A percentile compares a stretch with the other conserved stretches of the same genome.
Conservation (phyloP, 2,113 vertebrate species). For the Stegastes partitus region DNA sequence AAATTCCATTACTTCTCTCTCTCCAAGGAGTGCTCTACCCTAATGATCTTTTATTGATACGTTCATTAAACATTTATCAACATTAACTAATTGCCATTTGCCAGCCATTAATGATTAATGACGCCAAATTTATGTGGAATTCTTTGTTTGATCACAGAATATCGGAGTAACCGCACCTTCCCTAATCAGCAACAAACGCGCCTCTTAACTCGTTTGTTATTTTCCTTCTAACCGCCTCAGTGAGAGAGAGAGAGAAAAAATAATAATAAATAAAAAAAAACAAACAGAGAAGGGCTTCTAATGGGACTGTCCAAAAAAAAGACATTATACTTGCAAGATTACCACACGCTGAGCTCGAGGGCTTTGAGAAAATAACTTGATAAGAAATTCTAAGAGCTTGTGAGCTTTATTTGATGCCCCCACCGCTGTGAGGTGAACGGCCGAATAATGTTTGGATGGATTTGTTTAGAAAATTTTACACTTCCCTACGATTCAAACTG, state of each 20-base stretch:
- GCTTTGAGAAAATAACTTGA: conserved; percentile 36
- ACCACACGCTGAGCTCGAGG: conserved; percentile 27
- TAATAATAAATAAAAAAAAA: too few relatives aligned
- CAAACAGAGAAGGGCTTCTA: not conserved
- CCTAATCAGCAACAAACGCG: conserved; percentile 23
- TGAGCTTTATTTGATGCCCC: conserved; percentile 24
- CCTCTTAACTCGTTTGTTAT: not conserved
- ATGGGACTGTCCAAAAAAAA: conserved; percentile 30
- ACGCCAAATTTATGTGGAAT: conserved; percentile 50
- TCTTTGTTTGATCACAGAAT: conserved; percentile 48
- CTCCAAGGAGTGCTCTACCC: conserved; percentile 41
- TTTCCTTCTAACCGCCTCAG: not conserved
- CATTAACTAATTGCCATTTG: conserved; percentile 71
- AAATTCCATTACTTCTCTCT: conserved; percentile 43
- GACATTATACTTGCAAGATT: conserved; percentile 32
- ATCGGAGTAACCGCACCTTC: conserved; percentile 16
- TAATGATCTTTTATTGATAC: conserved; percentile 75
- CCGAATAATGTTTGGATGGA: conserved; percentile 42
- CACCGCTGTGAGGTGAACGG: conserved; percentile 33
- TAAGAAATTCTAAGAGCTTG: conserved; percentile 27
- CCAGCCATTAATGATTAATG: conserved; percentile 68
- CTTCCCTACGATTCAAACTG: not conserved
- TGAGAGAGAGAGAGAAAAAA: conserved; percentile 18
- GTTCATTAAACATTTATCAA: conserved; percentile 70
- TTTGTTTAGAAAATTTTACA: conserved; percentile 42